These are phyloP conservation scores for Malaclemys terrapin DNA, from an alignment of 2,113 vertebrate genomes.

Conservation along the genomic window DNA sequence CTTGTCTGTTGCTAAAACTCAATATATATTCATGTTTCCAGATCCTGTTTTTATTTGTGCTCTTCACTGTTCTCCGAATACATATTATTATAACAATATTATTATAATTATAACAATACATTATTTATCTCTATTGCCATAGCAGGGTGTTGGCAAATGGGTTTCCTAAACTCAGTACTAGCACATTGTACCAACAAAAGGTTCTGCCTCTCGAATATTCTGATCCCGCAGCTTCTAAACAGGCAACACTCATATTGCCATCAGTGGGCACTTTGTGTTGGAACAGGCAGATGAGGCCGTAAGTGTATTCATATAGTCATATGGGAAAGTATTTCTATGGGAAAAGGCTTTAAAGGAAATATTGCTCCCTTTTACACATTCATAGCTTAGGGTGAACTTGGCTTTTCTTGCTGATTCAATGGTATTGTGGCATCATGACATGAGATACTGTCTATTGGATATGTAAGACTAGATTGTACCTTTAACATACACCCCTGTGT, in stretches of 20 bases:
- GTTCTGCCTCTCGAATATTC: not conserved
- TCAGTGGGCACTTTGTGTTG: not conserved
- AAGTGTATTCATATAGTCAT: not conserved
- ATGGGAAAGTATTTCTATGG: not conserved
- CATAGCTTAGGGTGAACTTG: not conserved
- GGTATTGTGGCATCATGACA: not conserved
- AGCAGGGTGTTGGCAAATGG: not conserved
- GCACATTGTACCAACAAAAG: not conserved
- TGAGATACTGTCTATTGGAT: not conserved
- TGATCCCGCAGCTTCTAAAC: not conserved
- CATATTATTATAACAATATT: not conserved
- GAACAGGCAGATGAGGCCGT: not conserved
- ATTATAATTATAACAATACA: not conserved
- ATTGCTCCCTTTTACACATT: not conserved
- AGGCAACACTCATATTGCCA: not conserved
- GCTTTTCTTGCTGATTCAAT: rapidly evolving
- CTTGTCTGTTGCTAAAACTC: not conserved
- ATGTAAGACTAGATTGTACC: not conserved
- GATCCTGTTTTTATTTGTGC: not conserved
- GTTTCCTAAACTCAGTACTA: not conserved
- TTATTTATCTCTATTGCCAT: slow-evolving; percentile 3
- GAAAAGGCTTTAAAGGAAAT: not conserved
- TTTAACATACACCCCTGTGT: not conserved
- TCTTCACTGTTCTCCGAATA: not conserved
- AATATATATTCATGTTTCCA: not conserved